Evolutionary conservation across 1,140 invertebrate genomes (phyloP).

Genomic region (Dreissena rostriformis): DNA sequence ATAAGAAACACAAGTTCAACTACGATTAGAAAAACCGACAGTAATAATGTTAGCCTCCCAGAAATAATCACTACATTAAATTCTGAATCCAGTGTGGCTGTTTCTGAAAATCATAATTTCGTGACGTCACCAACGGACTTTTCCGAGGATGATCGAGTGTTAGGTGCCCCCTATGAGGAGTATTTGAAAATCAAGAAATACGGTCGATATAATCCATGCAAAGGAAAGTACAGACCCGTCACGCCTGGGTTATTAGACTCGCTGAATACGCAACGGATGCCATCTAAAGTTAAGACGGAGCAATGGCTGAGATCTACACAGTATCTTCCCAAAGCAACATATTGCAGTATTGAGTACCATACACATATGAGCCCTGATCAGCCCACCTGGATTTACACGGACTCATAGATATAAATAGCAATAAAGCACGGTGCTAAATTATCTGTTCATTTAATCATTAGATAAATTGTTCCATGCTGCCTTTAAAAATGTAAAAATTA

Average conservation of each 20-base stretch:
- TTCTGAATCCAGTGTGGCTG: slow-evolving; percentile 20
- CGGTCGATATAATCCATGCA: slow-evolving; percentile 30
- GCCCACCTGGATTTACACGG: slow-evolving; percentile 46
- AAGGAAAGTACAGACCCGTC: slow-evolving; percentile 26
- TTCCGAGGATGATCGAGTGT: slow-evolving; percentile 30
- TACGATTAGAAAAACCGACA: not conserved
- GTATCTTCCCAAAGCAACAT: slow-evolving; percentile 2
- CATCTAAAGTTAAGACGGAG: slow-evolving; percentile 48
- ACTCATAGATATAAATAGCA: not conserved
- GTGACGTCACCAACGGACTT: slow-evolving; percentile 1
- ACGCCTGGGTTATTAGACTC: slow-evolving; percentile 50
- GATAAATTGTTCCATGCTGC: too few relatives aligned
- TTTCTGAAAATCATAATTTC: not conserved
- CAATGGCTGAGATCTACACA: slow-evolving; percentile 44
- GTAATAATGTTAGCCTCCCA: slow-evolving; percentile 31
- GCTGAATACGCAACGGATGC: slow-evolving; percentile 20
- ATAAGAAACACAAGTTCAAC: not conserved
- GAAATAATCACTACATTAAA: slow-evolving; percentile 55
- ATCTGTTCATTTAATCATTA: too few relatives aligned
- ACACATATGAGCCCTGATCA: slow-evolving; percentile 10
- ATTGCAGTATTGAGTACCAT: not conserved
- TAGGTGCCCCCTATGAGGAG: slow-evolving; percentile 43
- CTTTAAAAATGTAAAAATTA: too few relatives aligned
- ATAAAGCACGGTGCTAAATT: too few relatives aligned
- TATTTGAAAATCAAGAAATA: slow-evolving; percentile 14